Evolutionary conservation across 2,113 vertebrate species (phyloP).

Genomic region (Phyllostomus discolor): DNA sequence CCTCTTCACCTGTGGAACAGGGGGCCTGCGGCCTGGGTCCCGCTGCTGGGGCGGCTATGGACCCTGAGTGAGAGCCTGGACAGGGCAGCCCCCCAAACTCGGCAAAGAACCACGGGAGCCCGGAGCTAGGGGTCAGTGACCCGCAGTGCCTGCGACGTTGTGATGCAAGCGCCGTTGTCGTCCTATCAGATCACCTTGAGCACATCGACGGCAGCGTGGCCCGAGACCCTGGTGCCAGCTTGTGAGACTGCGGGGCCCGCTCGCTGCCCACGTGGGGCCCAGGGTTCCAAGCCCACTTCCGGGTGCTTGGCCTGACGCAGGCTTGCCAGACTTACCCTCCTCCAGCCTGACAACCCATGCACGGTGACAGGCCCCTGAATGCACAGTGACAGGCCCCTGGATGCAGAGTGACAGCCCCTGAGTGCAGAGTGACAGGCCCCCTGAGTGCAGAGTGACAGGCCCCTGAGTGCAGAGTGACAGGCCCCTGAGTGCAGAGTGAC

Average conservation of each 20-base stretch:
- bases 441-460: too few relatives aligned
- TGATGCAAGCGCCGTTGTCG: background rate
- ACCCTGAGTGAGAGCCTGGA: background rate
- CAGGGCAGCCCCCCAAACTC: background rate
- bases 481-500: too few relatives aligned
- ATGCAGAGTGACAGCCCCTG: background rate
- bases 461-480: too few relatives aligned
- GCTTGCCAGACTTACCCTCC: background rate
- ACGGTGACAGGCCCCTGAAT: background rate
- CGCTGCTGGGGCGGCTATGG: background rate
- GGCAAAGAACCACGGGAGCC: background rate
- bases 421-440: too few relatives aligned
- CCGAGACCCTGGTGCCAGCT: background rate
- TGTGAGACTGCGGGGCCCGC: background rate
- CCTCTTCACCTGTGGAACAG: background rate
- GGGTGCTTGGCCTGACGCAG: background rate
- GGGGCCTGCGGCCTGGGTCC: too few relatives aligned
- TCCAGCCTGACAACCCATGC: background rate
- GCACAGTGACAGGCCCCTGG: background rate
- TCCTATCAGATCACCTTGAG: background rate
- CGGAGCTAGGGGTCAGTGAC: background rate
- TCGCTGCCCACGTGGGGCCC: background rate
- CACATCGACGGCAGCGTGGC: background rate
- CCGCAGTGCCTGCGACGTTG: background rate
- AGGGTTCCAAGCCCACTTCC: background rate